Evolutionary conservation across 1,140 invertebrate species (phyloP), one percentile per base, ranked within the genome.

Genomic region (Drosophila pandora): DNA sequence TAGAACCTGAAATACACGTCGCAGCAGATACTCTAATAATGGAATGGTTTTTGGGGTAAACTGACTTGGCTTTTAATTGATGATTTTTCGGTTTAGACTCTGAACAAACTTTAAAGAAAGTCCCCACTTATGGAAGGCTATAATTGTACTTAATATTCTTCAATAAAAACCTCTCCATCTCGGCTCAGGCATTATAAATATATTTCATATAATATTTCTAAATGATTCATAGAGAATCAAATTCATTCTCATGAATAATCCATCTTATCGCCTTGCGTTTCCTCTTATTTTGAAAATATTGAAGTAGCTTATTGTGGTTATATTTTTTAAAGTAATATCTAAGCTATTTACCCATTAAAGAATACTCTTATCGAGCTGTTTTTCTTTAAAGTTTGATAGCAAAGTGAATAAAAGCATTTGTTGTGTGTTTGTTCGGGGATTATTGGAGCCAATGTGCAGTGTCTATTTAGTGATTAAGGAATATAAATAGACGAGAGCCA

Each of bases 401-500:
- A 6, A 2, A 5, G 13, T n/a, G 39, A 7, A 13, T 41, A 17
- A 41, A 13, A 41, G n/a, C 12, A 34, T 43, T 43, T 43, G 13
- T 43, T 43, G 13, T 21, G 12, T 10, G 34, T 1, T 17, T 43
- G 21, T 43, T 21, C 1, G 3, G 10, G 2, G 34, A 37, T 37
- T 53, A 17, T 17, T 17, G 17, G 17, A 17, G 2, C 2, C 17
- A 9, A 21, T 23, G 2, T 43, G 39, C 55, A 28, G 56, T 47
- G 43, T 47, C 12, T 17, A 10, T 37, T 47, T 10, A 43, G 17
- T 62, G 32, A 43, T 25, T 22, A 41, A 13, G 25, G 21, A 50
- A 41, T 63, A 63, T 32, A 67, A 63, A 67, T 67, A 63, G 63
- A 50, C 7, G 43, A 63, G 30, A 65, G 17, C 21, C 43, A 25